These are phyloP conservation scores for Thera obeliscata DNA, from an alignment of 2,888 invertebrate genomes.

Conservation along the genomic window DNA sequence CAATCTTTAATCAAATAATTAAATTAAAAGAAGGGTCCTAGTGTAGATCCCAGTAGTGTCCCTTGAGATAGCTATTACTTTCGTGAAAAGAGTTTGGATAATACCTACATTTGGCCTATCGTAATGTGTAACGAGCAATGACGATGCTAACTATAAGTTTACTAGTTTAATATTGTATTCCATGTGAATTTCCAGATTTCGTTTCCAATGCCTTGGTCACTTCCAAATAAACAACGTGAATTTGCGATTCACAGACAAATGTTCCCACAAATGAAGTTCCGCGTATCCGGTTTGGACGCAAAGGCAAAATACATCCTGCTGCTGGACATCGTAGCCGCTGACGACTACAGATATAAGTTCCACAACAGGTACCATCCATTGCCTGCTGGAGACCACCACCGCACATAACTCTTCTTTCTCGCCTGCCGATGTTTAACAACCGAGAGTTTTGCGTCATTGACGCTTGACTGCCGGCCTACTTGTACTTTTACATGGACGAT, in stretches of 20 bases:
- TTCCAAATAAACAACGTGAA: constrained; percentile 25
- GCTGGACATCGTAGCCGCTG: constrained; percentile 99
- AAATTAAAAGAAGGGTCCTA: not conserved
- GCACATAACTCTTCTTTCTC: constrained; percentile 48
- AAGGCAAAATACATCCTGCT: constrained; percentile 99
- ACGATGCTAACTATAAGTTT: constrained; percentile 8
- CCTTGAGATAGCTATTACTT: constrained; percentile 2
- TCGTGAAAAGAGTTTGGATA: not conserved
- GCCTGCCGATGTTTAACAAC: constrained; percentile 53
- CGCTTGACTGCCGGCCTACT: constrained; percentile 30
- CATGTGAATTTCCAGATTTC: constrained; percentile 12
- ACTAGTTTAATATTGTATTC: constrained; percentile 4
- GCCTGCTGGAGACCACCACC: constrained; percentile 58
- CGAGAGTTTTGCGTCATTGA: constrained; percentile 36
- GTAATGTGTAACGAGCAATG: constrained; percentile 31
- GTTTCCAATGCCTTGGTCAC: constrained; percentile 7
- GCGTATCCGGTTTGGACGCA: constrained; percentile 98
- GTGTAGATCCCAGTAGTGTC: not conserved
- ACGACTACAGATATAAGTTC: constrained; percentile 99
- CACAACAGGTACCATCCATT: constrained; percentile 91
- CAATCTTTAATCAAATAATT: too few relatives aligned
- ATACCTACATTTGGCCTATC: too few relatives aligned
- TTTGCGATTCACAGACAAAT: constrained; percentile 94
- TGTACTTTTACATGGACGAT: constrained; percentile 19
- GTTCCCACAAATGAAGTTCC: constrained; percentile 99